These are phyloP conservation scores for Cynodonichthys magdalenae DNA, from an alignment of 2,797 vertebrate species.

Conservation along the genomic window DNA sequence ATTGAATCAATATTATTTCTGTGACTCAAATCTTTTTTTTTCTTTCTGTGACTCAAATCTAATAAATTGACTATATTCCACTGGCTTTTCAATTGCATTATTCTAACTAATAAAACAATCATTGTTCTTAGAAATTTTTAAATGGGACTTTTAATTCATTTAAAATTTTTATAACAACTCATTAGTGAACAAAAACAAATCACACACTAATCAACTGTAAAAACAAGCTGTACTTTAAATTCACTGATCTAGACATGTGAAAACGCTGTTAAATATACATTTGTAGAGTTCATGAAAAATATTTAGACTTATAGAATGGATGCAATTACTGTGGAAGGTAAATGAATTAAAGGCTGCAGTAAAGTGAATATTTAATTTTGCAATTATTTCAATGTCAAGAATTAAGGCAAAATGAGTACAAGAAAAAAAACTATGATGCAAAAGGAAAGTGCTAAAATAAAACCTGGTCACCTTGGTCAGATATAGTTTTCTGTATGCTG, in stretches of 20 bases:
- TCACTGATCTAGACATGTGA: conserved; percentile 1
- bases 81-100: neutral
- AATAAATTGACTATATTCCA: neutral
- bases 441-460: neutral
- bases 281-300: neutral
- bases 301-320: neutral
- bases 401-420: neutral
- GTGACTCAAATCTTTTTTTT: neutral
- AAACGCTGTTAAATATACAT: neutral
- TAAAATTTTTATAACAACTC: neutral
- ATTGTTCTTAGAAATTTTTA: neutral
- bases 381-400: neutral
- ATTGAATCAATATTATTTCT: neutral
- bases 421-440: neutral
- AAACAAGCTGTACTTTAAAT: neutral
- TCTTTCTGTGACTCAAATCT: neutral
- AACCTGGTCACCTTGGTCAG: neutral
- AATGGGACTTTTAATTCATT: neutral
- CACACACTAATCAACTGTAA: neutral
- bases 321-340: neutral
- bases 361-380: neutral
- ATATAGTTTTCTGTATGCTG: neutral
- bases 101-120: neutral
- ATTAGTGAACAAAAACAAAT: neutral
- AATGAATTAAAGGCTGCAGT: neutral